Evolutionary conservation across 2,888 invertebrate species (phyloP), one percentile per base, ranked within the genome.

Genomic region (Lithophane leautieri): DNA sequence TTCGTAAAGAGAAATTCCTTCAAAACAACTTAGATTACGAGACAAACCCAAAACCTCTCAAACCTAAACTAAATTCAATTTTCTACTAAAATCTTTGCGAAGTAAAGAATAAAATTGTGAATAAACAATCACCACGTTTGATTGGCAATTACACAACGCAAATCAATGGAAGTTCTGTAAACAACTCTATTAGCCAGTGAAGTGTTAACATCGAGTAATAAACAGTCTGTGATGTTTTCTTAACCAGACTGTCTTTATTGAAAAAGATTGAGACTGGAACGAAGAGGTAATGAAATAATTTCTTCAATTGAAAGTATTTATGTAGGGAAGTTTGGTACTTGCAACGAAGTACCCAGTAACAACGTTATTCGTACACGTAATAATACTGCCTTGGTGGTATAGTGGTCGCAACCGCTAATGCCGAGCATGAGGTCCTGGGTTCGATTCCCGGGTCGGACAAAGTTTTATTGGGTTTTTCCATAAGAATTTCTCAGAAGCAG

Each of bases 101-200:
- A 71, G 28, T 42, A 34, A 58, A 80, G 63, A 19, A 65, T 12
- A 66, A 73, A 50, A 67, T 56, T 50, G 19, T 42, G 34, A 63
- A 77, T 75, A 82, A 54, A 40, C 9, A 78, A 78, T 40, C 54
- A 68, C 34, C n/a, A 42, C 50, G n/a, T 77, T 70, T 79, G 81
- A 86, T 85, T 86, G 81, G 73, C 77, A 86, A 86, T 86, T 80
- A 83, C 63, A 80, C 61, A 79, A 73, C 70, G 70, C 68, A 76
- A 82, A 65, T 81, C 83, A 84, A 79, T 82, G 66, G 80, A 54
- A 79, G 75, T 83, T 74, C 77, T 77, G 83, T 85, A 82, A 87
- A 86, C 85, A 87, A 85, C 80, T 83, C 66, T 72, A 77, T 82
- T 73, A 88, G 70, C 74, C 62, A 78, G 25, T 52, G 78, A 77